These are phyloP conservation scores for Metallyticus violacea DNA, from an alignment of 2,888 invertebrate genomes.

Conservation along the genomic window DNA sequence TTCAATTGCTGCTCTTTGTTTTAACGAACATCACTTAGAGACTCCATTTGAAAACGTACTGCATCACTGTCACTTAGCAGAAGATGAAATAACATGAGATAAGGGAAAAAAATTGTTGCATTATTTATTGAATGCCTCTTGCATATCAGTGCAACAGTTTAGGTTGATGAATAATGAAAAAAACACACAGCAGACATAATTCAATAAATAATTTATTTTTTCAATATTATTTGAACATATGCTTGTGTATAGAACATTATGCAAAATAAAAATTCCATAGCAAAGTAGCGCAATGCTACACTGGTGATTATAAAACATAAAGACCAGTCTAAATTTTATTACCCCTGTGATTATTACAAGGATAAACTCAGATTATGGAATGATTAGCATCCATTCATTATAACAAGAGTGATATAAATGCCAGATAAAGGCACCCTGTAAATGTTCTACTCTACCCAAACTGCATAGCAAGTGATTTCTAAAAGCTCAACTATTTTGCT, in stretches of 20 bases:
- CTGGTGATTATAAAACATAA: not conserved
- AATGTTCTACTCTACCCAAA: not conserved
- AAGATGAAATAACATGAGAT: too few species aligned
- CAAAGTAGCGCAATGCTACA: not conserved
- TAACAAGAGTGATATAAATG: not conserved
- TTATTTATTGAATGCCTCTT: too few species aligned
- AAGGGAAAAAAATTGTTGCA: too few species aligned
- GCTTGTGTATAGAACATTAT: not conserved
- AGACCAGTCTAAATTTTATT: not conserved
- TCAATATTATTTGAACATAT: not conserved
- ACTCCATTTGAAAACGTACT: too few species aligned
- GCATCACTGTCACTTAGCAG: too few species aligned
- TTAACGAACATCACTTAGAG: too few species aligned
- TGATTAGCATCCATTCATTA: not conserved
- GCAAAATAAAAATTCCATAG: not conserved
- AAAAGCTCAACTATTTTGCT: too few species aligned
- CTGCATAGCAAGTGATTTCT: not conserved
- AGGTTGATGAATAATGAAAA: not conserved
- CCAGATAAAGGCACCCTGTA: not conserved
- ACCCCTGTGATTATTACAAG: not conserved
- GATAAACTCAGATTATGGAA: not conserved
- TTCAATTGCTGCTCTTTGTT: too few species aligned
- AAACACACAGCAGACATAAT: not conserved
- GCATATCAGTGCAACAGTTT: too few species aligned
- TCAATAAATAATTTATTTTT: not conserved